Conservation (phyloP, 2,113 vertebrate genomes). For the Hipposideros armiger region DNA sequence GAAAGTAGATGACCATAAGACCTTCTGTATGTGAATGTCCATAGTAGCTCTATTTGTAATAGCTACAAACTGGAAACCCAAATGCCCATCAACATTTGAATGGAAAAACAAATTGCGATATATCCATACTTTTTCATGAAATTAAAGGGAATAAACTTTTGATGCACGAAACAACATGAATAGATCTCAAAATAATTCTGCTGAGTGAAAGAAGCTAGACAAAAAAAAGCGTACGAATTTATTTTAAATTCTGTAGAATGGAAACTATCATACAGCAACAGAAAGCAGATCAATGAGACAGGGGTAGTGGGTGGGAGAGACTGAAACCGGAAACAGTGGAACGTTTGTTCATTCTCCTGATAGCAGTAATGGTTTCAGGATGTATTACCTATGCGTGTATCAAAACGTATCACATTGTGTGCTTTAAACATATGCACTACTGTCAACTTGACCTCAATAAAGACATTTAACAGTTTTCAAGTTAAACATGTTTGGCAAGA, state of each 20-base stretch:
- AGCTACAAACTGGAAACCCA: not conserved
- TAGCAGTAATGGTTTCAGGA: too few species aligned
- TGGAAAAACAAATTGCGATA: not conserved
- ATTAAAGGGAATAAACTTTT: not conserved
- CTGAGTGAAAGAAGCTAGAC: not conserved
- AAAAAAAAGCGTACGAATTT: not conserved
- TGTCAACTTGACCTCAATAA: not conserved
- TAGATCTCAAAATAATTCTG: not conserved
- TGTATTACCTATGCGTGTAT: not conserved
- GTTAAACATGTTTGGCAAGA: not conserved
- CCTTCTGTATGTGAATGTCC: not conserved
- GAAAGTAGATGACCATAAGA: not conserved
- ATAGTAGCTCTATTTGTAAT: not conserved
- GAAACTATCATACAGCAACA: not conserved
- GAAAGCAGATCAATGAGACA: not conserved
- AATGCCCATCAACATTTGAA: not conserved
- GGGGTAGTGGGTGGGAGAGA: too few species aligned
- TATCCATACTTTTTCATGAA: not conserved
- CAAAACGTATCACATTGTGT: not conserved
- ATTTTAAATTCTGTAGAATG: slow-evolving; percentile 15
- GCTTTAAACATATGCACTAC: not conserved
- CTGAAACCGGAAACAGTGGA: not conserved
- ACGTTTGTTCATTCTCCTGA: not conserved
- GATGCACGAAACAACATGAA: not conserved
- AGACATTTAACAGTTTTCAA: not conserved